Evolutionary conservation across 2,888 invertebrate species (phyloP).

Genomic region (Hecatera dysodea): DNA sequence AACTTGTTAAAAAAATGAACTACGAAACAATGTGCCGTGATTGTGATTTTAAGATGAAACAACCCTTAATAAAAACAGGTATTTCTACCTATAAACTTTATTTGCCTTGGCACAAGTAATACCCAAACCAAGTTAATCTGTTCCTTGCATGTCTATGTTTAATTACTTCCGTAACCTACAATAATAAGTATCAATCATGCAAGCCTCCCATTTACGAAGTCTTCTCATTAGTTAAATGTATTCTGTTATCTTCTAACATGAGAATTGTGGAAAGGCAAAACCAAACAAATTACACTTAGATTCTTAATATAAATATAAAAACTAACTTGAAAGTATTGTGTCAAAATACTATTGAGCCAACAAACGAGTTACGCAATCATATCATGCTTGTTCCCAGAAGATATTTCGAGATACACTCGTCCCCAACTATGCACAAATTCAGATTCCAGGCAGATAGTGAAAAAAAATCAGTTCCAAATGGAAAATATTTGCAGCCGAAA

Average conservation of each 20-base stretch:
- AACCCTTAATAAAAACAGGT: background rate
- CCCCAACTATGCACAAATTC: background rate
- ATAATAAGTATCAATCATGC: conserved; percentile 53
- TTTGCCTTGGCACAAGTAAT: background rate
- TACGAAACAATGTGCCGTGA: no score
- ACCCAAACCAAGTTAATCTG: conserved; percentile 51
- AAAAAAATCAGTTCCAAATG: no score
- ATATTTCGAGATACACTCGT: no score
- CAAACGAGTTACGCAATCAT: no score
- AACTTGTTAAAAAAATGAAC: no score
- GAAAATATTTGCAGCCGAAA: background rate
- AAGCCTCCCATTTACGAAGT: conserved; percentile 36
- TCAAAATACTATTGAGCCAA: no score
- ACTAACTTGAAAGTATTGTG: no score
- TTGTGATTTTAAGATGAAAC: no score
- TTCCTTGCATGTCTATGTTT: conserved; percentile 53
- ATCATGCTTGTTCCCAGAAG: no score
- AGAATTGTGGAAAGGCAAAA: background rate
- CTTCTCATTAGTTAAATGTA: conserved; percentile 20
- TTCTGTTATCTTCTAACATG: background rate
- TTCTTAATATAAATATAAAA: no score
- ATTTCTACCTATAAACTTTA: background rate
- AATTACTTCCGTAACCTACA: conserved; percentile 42
- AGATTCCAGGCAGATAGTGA: background rate
- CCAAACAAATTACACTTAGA: no score